Percentiles rank a stretch among this genome's conserved stretches.
Conservation (phyloP, 1,140 invertebrate species). For the Drosophila orosa region DNA sequence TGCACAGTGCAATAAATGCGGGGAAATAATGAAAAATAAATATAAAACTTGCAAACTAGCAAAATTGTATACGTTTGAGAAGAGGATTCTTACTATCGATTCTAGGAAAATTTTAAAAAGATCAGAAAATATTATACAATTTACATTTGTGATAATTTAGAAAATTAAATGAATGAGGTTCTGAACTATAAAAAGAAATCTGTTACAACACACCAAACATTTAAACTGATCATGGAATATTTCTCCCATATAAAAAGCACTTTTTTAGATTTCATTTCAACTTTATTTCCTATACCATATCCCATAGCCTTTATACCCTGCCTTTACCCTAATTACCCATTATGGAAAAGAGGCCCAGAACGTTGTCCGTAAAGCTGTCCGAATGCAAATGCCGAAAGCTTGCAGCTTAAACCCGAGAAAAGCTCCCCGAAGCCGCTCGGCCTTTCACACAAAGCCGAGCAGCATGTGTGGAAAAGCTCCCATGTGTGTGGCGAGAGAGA, state of each 20-base stretch:
- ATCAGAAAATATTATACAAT: too few relatives aligned
- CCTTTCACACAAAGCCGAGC: conserved; percentile 21
- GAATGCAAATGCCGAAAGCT: conserved; percentile 56
- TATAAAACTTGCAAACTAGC: neutral
- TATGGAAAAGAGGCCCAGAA: conserved; percentile 1
- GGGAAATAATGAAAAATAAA: neutral
- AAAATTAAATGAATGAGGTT: too few relatives aligned
- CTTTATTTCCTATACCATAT: neutral
- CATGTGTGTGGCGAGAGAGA: conserved; percentile 15
- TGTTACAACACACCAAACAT: too few relatives aligned
- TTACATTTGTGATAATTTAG: too few relatives aligned
- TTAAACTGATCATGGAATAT: too few relatives aligned
- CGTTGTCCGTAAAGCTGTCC: conserved; percentile 30
- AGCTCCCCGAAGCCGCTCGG: conserved; percentile 46
- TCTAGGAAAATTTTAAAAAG: neutral
- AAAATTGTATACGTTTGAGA: neutral
- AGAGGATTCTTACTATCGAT: neutral
- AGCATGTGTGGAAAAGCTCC: conserved; percentile 60
- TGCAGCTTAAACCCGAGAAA: conserved; percentile 43
- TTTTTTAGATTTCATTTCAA: too few relatives aligned
- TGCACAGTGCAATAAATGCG: conserved; percentile 37
- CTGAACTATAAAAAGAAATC: neutral
- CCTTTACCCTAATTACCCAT: neutral
- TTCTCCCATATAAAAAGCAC: too few relatives aligned
- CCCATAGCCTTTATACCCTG: neutral